phyloP scores from a whole-genome alignment of 2,797 vertebrate species.

The Sebastes umbrosus region DNA sequence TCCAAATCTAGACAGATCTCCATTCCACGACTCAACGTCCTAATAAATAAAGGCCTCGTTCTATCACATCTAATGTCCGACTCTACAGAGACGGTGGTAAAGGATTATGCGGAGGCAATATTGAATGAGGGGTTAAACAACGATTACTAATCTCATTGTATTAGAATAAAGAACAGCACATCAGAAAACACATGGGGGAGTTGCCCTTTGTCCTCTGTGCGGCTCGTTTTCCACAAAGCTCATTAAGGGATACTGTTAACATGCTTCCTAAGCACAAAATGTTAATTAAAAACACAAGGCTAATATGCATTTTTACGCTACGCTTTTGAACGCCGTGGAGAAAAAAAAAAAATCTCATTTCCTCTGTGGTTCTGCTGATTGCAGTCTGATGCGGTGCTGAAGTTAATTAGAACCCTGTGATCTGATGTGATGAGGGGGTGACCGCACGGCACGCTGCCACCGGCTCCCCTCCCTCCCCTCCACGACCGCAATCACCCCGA shows the following conservation, averaged over 20 bases:
- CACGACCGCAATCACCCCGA: constrained; percentile 44
- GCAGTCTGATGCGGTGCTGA: constrained; percentile 69
- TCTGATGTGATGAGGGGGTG: constrained; percentile 73
- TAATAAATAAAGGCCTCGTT: constrained; percentile 40
- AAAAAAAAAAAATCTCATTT: constrained; percentile 68
- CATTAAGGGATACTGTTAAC: constrained; percentile 79
- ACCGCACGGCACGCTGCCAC: constrained; percentile 42
- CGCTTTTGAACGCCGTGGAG: constrained; percentile 48
- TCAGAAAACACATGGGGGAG: constrained; percentile 63
- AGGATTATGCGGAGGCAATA: constrained; percentile 36
- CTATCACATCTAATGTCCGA: constrained; percentile 31
- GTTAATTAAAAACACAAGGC: constrained; percentile 80
- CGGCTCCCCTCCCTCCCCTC: constrained; percentile 11
- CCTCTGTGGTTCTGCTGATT: constrained; percentile 76
- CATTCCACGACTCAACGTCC: constrained; percentile 2
- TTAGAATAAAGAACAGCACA: constrained; percentile 68
- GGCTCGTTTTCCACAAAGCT: constrained; percentile 71
- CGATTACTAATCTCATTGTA: constrained; percentile 65
- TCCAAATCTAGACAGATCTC: constrained; percentile 36
- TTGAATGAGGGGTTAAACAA: constrained; percentile 65
- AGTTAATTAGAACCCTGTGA: constrained; percentile 79
- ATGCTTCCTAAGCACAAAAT: constrained; percentile 81
- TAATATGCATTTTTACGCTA: constrained; percentile 77
- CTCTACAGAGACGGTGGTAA: constrained; percentile 19
- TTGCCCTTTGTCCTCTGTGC: constrained; percentile 69